phyloP scores from a whole-genome alignment of 2,888 invertebrate genomes.

The Eremobia ochroleuca region DNA sequence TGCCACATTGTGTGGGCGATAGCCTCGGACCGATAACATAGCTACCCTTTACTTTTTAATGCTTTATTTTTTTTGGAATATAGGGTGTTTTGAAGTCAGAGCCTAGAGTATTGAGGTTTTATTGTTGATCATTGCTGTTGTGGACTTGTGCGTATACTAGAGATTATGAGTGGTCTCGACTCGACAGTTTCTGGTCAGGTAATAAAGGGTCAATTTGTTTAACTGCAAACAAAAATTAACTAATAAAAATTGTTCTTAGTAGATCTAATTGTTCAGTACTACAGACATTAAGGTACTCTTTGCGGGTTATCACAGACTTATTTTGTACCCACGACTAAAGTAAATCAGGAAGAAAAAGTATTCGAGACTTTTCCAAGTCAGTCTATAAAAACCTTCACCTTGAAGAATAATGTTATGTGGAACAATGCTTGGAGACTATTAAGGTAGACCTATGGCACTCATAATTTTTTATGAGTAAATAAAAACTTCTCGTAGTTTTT shows the following conservation, averaged over 20 bases:
- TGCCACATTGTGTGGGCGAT: conserved; percentile 76
- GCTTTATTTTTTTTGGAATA: conserved; percentile 44
- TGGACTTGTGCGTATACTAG: neutral
- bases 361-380: neutral
- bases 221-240: neutral
- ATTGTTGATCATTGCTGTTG: conserved; percentile 30
- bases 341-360: conserved; percentile 19
- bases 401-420: conserved; percentile 42
- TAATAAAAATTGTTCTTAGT: neutral
- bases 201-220: neutral
- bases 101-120: conserved; percentile 40
- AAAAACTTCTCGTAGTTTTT: conserved; percentile 43
- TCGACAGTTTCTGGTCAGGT: neutral
- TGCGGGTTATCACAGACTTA: neutral
- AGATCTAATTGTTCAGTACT: neutral
- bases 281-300: neutral
- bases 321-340: neutral
- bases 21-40: conserved; percentile 61
- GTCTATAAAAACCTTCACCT: conserved; percentile 40
- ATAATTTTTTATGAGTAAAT: conserved; percentile 55
- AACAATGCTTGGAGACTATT: conserved; percentile 41
- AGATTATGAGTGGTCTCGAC: conserved; percentile 11
- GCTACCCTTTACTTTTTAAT: conserved; percentile 74
- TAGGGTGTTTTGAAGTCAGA: conserved; percentile 38
- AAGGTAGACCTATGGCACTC: conserved; percentile 41